Conservation (phyloP, 2,888 invertebrate genomes). For the Neuroscelio doddi region DNA sequence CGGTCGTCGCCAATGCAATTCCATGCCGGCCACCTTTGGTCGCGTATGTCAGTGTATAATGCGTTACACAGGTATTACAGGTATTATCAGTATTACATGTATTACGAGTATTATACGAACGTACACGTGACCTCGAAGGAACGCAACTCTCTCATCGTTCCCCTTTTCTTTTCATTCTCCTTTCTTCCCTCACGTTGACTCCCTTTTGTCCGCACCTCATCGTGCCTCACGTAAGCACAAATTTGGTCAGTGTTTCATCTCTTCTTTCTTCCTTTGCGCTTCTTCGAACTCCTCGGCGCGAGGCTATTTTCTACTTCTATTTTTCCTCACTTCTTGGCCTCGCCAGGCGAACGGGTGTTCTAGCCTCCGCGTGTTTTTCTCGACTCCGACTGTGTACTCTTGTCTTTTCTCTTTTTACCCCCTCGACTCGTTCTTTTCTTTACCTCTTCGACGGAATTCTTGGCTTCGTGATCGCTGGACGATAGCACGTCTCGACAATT, state of each 20-base stretch:
- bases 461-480: slow-evolving; percentile 28
- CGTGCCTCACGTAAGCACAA: background rate
- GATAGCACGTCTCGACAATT: slow-evolving; percentile 38
- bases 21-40: slow-evolving; percentile 10
- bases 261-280: background rate
- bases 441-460: slow-evolving; percentile 46
- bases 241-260: slow-evolving; percentile 19
- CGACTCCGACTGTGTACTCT: slow-evolving; percentile 22
- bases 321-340: slow-evolving; percentile 38
- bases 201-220: slow-evolving; percentile 7
- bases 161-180: slow-evolving; percentile 36
- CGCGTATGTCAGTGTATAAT: slow-evolving; percentile 51
- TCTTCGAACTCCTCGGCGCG: background rate
- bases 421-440: slow-evolving; percentile 50
- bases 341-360: slow-evolving; percentile 9
- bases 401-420: slow-evolving; percentile 47
- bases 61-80: slow-evolving; percentile 67
- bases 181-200: slow-evolving; percentile 33
- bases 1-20: slow-evolving; percentile 50
- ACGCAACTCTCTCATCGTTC: slow-evolving; percentile 43
- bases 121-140: slow-evolving; percentile 63
- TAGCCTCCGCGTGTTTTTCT: slow-evolving; percentile 32
- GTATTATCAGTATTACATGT: slow-evolving; percentile 69
- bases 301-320: slow-evolving; percentile 18
- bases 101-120: slow-evolving; percentile 68